Conservation (phyloP, 2,888 invertebrate species). For the Bombylius major region DNA sequence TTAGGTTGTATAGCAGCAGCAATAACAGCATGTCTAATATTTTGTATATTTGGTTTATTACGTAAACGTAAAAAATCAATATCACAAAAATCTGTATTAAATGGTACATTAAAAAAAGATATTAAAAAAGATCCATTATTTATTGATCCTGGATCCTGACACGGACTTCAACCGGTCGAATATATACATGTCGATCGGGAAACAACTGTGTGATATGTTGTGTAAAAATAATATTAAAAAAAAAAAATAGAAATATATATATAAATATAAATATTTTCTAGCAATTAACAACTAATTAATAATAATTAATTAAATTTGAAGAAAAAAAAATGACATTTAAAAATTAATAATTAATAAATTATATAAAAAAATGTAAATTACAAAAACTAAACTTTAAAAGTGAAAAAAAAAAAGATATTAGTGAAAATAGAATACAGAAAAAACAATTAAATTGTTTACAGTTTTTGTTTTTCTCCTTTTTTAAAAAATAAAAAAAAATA, state of each 20-base stretch:
- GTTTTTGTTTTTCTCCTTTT: no score
- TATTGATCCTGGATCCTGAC: constrained; percentile 62
- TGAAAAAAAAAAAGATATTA: no score
- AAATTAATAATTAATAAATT: no score
- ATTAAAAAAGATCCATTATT: constrained; percentile 37
- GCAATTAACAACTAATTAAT: neutral
- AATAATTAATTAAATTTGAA: neutral
- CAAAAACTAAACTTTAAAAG: no score
- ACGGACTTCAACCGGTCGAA: constrained; percentile 79
- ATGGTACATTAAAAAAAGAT: constrained; percentile 50
- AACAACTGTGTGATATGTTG: constrained; percentile 69
- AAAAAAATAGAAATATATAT: constrained; percentile 1
- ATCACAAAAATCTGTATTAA: constrained; percentile 39
- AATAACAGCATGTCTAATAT: constrained; percentile 42
- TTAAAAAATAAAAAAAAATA: no score
- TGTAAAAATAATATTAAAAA: constrained; percentile 11
- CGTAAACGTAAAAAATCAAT: constrained; percentile 42
- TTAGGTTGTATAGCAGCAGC: constrained; percentile 46
- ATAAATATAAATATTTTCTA: neutral
- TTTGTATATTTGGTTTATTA: constrained; percentile 47
- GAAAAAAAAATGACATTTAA: no score
- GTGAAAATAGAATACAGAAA: no score
- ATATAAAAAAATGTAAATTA: no score
- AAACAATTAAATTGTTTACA: no score
- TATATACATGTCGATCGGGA: constrained; percentile 88